Base-by-base conservation (phyloP, 2,113 vertebrate species). In the Antechinus flavipes region DNA sequence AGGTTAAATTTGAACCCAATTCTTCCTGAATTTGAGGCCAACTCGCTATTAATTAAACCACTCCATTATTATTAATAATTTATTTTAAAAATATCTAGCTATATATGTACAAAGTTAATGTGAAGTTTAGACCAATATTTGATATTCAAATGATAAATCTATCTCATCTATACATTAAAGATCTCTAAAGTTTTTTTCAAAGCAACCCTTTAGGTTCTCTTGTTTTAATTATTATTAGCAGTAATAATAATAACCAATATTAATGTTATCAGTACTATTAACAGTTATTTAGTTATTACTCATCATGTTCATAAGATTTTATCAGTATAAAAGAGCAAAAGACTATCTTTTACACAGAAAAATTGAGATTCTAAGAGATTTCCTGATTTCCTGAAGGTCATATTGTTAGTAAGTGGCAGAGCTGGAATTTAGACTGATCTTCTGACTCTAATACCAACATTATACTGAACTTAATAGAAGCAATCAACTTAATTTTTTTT, bases 51-150 rank as follows among this genome's bases (percentile, higher is more conserved):
- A 61, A 61, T 61, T 61, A 61, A 61, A 12, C 4, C 12, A 68
- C 30, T 68, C 61, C 61, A 35, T 68, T 68, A n/a, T 68, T 68
- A n/a, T 11, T 3, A n/a, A 68, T 68, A 68, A 24, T 68, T 68
- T 61, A 61, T 61, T 12, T 56, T n/a, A 16, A n/a, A 68, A 68
- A 68, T 35, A 68, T 68, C 30, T 35, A 68, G 12, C 4, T 68
- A n/a, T 94, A 94, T 93, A 94, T 23, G 50, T 55, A 30, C 19
- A 92, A 93, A 94, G 49, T 91, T 54, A 93, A 91, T 92, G 16
- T 47, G n/a, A 89, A 42, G 54, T 25, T 91, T 61, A 47, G 26
- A 50, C 7, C 42, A 42, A 42, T 55, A 11, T 91, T 46, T 1
- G 89, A 24, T 95, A 68, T 56, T n/a, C n/a, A 53, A 90, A 23